Conservation (phyloP, 2,888 invertebrate genomes). For the Drosophila pseudotalamancana region DNA sequence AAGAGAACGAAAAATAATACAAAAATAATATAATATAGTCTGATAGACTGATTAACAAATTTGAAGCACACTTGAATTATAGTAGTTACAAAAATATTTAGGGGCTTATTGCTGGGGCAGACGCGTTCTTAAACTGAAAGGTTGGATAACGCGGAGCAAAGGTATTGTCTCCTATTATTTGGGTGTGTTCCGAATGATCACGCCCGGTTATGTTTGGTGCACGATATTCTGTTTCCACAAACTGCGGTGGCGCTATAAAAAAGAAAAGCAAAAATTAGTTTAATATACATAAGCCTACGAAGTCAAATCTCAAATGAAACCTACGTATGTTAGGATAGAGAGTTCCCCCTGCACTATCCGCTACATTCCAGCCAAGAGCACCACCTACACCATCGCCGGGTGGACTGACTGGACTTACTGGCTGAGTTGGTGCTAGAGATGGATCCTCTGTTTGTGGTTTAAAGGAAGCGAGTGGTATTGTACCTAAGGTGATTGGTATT, state of each 20-base stretch:
- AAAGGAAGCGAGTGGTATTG: conserved; percentile 88
- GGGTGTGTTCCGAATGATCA: conserved; percentile 87
- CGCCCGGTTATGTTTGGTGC: conserved; percentile 87
- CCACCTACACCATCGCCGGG: conserved; percentile 82
- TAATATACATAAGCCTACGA: too few relatives aligned
- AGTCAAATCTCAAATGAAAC: too few relatives aligned
- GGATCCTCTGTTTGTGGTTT: conserved; percentile 81
- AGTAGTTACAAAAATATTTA: conserved; percentile 41
- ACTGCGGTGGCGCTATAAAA: conserved; percentile 87
- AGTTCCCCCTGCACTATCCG: conserved; percentile 81
- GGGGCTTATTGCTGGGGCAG: conserved; percentile 84
- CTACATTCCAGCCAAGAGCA: conserved; percentile 84
- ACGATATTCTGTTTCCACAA: conserved; percentile 87
- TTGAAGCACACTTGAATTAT: conserved; percentile 2
- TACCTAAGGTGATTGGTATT: conserved; percentile 90
- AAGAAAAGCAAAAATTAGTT: background rate
- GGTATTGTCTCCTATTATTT: conserved; percentile 84
- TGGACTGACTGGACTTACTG: conserved; percentile 83
- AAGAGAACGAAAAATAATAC: conserved; percentile 9
- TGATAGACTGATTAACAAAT: conserved; percentile 16
- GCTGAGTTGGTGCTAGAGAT: conserved; percentile 84
- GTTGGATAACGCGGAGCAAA: conserved; percentile 88
- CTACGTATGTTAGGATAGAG: conserved; percentile 86
- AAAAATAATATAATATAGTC: conserved; percentile 4
- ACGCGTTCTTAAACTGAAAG: conserved; percentile 86